These are phyloP conservation scores for Lutjanus campechanus DNA, from an alignment of 2,797 vertebrate genomes.

Conservation along the genomic window DNA sequence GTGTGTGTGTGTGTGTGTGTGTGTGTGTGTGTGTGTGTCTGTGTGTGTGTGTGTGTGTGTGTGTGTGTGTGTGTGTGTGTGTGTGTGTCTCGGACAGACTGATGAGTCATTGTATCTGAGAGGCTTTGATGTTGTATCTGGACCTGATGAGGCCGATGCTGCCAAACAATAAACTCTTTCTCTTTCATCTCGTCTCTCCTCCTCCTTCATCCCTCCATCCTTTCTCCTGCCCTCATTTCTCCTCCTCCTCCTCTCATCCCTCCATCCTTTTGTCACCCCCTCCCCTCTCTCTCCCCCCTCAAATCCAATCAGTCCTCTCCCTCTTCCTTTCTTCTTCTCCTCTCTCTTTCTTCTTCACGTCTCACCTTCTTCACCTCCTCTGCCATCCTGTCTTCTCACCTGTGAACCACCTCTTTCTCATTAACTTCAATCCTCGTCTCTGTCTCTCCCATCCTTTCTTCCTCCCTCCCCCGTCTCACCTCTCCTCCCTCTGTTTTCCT, in stretches of 20 bases:
- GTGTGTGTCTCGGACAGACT: slow-evolving; percentile 18
- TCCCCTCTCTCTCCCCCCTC: not conserved
- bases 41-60: slow-evolving; percentile 15
- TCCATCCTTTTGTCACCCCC: slow-evolving; percentile 20
- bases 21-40: not conserved
- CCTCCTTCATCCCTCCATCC: slow-evolving; percentile 23
- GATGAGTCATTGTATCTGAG: slow-evolving; percentile 54
- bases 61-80: not conserved
- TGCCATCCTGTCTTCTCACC: slow-evolving; percentile 36
- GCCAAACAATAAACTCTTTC: slow-evolving; percentile 43
- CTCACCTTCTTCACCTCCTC: not conserved
- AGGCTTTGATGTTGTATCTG: slow-evolving; percentile 52
- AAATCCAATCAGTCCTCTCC: slow-evolving; percentile 1
- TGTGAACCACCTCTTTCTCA: slow-evolving; percentile 43
- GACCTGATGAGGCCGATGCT: slow-evolving; percentile 45
- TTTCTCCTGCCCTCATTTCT: not conserved
- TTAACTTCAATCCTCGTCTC: slow-evolving; percentile 50
- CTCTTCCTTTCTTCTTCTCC: not conserved
- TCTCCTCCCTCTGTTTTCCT: slow-evolving; percentile 6
- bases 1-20: too few relatives aligned
- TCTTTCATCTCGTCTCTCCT: slow-evolving; percentile 55
- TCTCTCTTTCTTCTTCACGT: not conserved
- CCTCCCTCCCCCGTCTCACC: not conserved
- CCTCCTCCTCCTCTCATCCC: not conserved
- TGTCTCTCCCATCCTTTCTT: slow-evolving; percentile 17